Evolutionary conservation across 2,888 invertebrate genomes (phyloP), one percentile per base, ranked within the genome.

Genomic region (Notocelia uddmanniana): DNA sequence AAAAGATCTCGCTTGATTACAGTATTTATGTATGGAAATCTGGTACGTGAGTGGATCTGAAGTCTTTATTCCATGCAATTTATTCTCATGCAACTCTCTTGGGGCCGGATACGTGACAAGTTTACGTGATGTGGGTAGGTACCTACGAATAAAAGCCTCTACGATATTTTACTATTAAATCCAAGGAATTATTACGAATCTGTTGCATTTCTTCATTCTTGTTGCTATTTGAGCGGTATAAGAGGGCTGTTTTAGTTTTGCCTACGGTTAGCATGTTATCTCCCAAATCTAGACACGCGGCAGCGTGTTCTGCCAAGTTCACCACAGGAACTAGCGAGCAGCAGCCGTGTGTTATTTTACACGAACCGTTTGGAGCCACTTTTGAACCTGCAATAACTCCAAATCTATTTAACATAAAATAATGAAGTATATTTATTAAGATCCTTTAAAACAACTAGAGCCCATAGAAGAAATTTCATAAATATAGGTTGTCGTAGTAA

Each of bases 31-130:
- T 81, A 83, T 80, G 82, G 75, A 78, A 80, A 81, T 81, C 76
- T 63, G 54, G 74, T 76, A 78, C 80, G 80, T 80, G 80, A 76
- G 77, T 75, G 79, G 79, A 76, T 79, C 73, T 73, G 74, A 60
- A 66, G 79, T 77, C 78, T 83, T 83, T 81, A 81, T 85, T 81
- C 78, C 78, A 73, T 74, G 76, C 83, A 81, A 85, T 85, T 85
- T 84, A 83, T 86, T 81, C 79, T 70, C 74, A 78, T 79, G 78
- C 77, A 75, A 78, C 78, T 78, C 80, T 74, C 74, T 73, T 73
- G 74, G 75, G 77, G 66, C 68, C 66, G 71, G 63, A 76, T 76
- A 84, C 81, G 83, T 81, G 82, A 82, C 79, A 73, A 21, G 60
- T 62, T 69, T 74, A 64, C 77, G 75, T 74, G 76, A 77, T 75